These are phyloP conservation scores for Phymanthus crucifer DNA, from an alignment of 92 coral and sea anemone species.

Conservation along the genomic window DNA sequence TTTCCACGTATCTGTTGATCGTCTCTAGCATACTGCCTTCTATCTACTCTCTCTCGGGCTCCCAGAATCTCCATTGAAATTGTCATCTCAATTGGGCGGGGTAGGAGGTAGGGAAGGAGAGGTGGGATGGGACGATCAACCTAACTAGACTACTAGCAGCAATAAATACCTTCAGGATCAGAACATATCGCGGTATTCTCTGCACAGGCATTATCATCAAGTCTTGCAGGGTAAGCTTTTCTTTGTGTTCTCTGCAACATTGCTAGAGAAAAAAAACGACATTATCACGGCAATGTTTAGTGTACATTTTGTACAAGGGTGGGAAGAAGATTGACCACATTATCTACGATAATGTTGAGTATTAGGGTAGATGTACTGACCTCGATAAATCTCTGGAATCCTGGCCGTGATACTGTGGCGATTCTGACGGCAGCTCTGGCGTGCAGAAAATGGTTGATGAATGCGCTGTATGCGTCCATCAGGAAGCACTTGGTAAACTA, in stretches of 20 bases:
- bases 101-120: too few species aligned
- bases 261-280: slow-evolving; percentile 61
- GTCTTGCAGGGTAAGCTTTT: slow-evolving; percentile 93
- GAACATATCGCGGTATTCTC: slow-evolving; percentile 96
- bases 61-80: too few species aligned
- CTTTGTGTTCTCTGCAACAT: slow-evolving; percentile 89
- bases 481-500: slow-evolving; percentile 95
- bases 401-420: slow-evolving; percentile 88
- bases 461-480: slow-evolving; percentile 98
- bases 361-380: slow-evolving; percentile 21
- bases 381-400: slow-evolving; percentile 89
- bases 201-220: slow-evolving; percentile 99
- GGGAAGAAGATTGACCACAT: too few species aligned
- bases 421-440: slow-evolving; percentile 93
- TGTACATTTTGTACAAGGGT: too few species aligned
- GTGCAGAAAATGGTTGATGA: slow-evolving; percentile 88
- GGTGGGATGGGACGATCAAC: too few species aligned
- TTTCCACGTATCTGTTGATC: too few species aligned
- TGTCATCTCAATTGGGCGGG: neutral
- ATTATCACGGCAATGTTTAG: slow-evolving; percentile 5
- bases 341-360: neutral
- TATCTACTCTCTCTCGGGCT: too few species aligned
- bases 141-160: too few species aligned
- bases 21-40: too few species aligned
- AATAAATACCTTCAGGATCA: slow-evolving; percentile 92